Evolutionary conservation across 2,888 invertebrate species (phyloP).

Genomic region (Tanypteryx hageni): DNA sequence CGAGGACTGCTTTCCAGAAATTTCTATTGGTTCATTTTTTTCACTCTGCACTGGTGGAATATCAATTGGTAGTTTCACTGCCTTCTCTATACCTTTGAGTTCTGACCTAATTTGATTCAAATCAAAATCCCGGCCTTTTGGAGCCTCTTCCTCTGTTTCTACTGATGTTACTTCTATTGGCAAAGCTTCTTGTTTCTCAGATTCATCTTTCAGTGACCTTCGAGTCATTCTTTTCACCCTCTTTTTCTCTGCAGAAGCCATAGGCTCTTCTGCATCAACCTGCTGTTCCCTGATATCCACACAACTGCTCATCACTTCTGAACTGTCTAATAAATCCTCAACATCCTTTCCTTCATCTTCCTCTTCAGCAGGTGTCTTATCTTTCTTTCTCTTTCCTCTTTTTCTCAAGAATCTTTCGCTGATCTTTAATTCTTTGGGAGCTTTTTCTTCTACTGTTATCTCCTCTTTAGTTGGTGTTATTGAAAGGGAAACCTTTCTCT

Average conservation of each 20-base stretch:
- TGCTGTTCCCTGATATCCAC: constrained; percentile 74
- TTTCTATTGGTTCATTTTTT: constrained; percentile 55
- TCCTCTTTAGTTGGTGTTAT: constrained; percentile 60
- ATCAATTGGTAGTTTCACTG: constrained; percentile 76
- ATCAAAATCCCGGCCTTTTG: constrained; percentile 87
- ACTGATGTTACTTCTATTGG: constrained; percentile 67
- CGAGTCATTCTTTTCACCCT: constrained; percentile 71
- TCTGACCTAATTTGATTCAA: constrained; percentile 91
- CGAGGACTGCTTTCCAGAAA: constrained; percentile 66
- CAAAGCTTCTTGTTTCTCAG: constrained; percentile 74
- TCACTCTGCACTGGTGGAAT: constrained; percentile 58
- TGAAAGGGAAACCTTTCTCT: constrained; percentile 58
- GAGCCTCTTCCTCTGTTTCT: constrained; percentile 77
- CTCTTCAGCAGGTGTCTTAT: constrained; percentile 66
- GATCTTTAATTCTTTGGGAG: constrained; percentile 25
- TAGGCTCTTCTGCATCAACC: constrained; percentile 70
- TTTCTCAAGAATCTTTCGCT: constrained; percentile 48
- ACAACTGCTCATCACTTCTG: constrained; percentile 73
- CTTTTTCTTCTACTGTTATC: constrained; percentile 9
- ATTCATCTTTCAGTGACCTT: constrained; percentile 74
- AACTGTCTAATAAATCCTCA: constrained; percentile 67
- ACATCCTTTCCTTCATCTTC: constrained; percentile 68
- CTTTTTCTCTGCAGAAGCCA: constrained; percentile 73
- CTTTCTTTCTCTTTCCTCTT: constrained; percentile 67
- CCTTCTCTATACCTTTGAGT: constrained; percentile 86